A percentile compares a stretch with the other conserved stretches of the same genome.
Evolutionary conservation across 2,888 invertebrate genomes (phyloP).

Genomic region (Parnassius glacialis): DNA sequence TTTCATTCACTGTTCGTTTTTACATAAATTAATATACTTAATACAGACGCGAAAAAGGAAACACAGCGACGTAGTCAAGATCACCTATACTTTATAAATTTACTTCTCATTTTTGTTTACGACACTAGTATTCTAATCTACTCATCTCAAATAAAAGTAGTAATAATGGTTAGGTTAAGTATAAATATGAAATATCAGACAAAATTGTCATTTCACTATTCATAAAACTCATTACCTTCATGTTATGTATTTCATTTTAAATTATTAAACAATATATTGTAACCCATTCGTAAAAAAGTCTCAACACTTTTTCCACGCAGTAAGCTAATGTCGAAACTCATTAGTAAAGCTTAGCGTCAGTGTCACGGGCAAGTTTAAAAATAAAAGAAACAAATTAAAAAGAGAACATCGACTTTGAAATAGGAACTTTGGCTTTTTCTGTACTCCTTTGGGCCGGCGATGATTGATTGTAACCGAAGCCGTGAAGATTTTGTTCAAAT

Average conservation of each 20-base stretch:
- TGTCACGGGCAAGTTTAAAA: constrained; percentile 75
- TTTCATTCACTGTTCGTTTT: too few species aligned
- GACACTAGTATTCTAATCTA: too few species aligned
- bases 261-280: constrained; percentile 39
- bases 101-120: too few species aligned
- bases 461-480: constrained; percentile 63
- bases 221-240: constrained; percentile 11
- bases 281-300: constrained; percentile 66
- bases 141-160: too few species aligned
- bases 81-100: too few species aligned
- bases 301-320: constrained; percentile 54
- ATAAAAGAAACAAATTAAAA: constrained; percentile 55
- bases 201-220: constrained; percentile 8
- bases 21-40: too few species aligned
- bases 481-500: constrained; percentile 28
- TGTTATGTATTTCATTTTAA: constrained; percentile 16
- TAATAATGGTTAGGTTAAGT: too few species aligned
- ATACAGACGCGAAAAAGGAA: too few species aligned
- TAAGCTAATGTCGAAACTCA: constrained; percentile 77
- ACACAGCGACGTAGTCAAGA: too few species aligned
- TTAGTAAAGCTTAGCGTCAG: constrained; percentile 75
- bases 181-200: too few species aligned
- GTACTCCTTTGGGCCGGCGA: constrained; percentile 46
- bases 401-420: constrained; percentile 63
- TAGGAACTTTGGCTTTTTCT: constrained; percentile 61